Percentiles rank a stretch among this genome's conserved stretches.
These are phyloP conservation scores for Drosophila longiperda DNA, from an alignment of 2,888 invertebrate species.

Conservation along the genomic window DNA sequence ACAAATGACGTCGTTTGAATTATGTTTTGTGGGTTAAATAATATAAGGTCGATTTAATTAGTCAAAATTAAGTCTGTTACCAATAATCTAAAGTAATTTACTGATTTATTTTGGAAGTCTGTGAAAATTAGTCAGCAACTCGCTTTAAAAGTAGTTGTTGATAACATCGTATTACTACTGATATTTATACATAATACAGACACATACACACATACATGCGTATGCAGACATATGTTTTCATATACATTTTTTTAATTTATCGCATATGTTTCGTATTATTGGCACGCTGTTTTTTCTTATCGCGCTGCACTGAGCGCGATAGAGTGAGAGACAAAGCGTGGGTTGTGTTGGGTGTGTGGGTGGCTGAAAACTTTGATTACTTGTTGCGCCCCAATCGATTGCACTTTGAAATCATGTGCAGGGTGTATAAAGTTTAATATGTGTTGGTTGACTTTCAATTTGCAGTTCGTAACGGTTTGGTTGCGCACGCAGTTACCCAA, in stretches of 20 bases:
- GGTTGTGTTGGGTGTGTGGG: conserved; percentile 5
- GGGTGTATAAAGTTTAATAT: conserved; percentile 23
- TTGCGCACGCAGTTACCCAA: conserved; percentile 19
- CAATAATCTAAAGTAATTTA: conserved; percentile 37
- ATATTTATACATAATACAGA: conserved; percentile 6
- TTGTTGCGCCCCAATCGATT: conserved; percentile 41
- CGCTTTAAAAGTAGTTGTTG: conserved; percentile 33
- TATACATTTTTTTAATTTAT: conserved; percentile 38
- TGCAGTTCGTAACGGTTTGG: conserved; percentile 22
- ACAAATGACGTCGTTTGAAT: conserved; percentile 43
- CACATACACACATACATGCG: background rate
- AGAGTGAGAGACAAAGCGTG: background rate
- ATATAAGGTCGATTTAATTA: conserved; percentile 34
- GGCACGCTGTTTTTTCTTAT: conserved; percentile 16
- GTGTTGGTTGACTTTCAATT: conserved; percentile 10
- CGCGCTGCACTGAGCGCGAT: conserved; percentile 11
- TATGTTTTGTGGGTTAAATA: conserved; percentile 4
- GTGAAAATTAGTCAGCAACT: conserved; percentile 36
- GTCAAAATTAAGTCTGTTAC: conserved; percentile 2
- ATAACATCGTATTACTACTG: conserved; percentile 40
- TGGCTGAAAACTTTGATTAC: conserved; percentile 30
- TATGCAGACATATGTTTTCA: conserved; percentile 31
- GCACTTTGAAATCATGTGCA: conserved; percentile 2
- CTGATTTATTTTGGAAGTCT: conserved; percentile 36
- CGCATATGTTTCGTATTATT: conserved; percentile 60